Percentiles rank a stretch among this genome's conserved stretches.
phyloP scores from a whole-genome alignment of 2,113 vertebrate species.

The Catagonus wagneri region DNA sequence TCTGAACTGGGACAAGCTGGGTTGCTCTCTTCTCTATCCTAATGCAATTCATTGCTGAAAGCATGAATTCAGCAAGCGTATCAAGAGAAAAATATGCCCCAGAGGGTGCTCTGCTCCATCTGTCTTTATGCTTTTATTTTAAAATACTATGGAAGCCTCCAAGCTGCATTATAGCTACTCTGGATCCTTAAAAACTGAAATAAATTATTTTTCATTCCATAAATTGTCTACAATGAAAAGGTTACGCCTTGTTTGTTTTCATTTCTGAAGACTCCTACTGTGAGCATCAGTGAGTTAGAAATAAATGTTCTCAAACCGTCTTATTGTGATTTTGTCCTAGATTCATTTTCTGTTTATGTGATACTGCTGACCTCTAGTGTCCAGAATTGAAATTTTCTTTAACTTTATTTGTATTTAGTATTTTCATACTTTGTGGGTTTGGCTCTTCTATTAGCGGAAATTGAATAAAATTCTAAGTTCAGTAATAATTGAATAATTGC shows the following conservation, averaged over 20 bases:
- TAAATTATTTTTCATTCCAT: slow-evolving; percentile 10
- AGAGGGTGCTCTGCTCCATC: neutral
- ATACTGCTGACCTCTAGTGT: slow-evolving; percentile 80
- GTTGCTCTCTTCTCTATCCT: slow-evolving; percentile 15
- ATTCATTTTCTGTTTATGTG: slow-evolving; percentile 46
- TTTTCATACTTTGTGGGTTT: neutral
- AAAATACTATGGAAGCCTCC: slow-evolving; percentile 51
- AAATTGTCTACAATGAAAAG: slow-evolving; percentile 59
- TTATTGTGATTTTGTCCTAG: neutral
- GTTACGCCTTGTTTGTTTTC: slow-evolving; percentile 65
- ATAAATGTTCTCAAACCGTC: slow-evolving; percentile 54
- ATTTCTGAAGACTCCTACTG: slow-evolving; percentile 21
- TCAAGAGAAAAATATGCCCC: slow-evolving; percentile 41
- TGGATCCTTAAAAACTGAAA: slow-evolving; percentile 61
- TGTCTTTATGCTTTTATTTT: slow-evolving; percentile 60
- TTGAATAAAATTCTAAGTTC: neutral
- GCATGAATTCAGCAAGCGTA: slow-evolving; percentile 17
- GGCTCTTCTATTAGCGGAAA: neutral
- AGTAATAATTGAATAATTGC: neutral
- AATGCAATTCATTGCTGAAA: slow-evolving; percentile 33
- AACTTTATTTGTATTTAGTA: neutral
- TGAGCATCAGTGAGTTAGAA: slow-evolving; percentile 43
- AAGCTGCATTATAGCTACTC: slow-evolving; percentile 44
- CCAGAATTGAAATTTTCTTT: neutral
- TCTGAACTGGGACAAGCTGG: neutral